phyloP scores from a whole-genome alignment of 2,797 vertebrate genomes.

The Mus spretus region DNA sequence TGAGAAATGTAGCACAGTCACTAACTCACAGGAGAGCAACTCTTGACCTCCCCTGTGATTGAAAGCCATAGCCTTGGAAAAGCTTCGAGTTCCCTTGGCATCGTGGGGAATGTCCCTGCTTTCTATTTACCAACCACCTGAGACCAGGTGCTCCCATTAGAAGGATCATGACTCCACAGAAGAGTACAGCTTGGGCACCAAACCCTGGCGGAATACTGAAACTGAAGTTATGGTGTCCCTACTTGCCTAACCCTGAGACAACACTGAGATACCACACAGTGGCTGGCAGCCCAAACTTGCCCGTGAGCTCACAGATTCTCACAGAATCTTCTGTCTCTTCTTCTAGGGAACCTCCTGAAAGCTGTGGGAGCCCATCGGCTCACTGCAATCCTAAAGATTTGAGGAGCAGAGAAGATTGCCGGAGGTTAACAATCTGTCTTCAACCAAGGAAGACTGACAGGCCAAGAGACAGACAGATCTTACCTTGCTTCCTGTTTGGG shows the following conservation, averaged over 20 bases:
- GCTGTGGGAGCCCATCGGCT: neutral
- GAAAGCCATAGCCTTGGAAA: neutral
- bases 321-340: neutral
- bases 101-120: neutral
- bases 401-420: neutral
- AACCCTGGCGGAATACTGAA: neutral
- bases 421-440: fast-evolving
- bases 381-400: neutral
- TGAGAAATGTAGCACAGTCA: neutral
- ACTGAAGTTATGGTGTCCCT: fast-evolving
- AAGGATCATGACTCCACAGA: neutral
- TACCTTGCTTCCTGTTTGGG: neutral
- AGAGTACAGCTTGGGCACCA: fast-evolving
- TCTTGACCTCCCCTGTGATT: neutral
- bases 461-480: neutral
- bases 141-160: neutral
- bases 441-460: neutral
- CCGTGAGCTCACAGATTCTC: neutral
- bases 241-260: neutral
- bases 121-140: neutral
- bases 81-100: neutral
- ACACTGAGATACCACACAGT: neutral
- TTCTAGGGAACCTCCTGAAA: neutral
- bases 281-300: neutral
- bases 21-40: neutral